Evolutionary conservation across 2,888 invertebrate genomes (phyloP).

Genomic region (Choreutis nemorana): DNA sequence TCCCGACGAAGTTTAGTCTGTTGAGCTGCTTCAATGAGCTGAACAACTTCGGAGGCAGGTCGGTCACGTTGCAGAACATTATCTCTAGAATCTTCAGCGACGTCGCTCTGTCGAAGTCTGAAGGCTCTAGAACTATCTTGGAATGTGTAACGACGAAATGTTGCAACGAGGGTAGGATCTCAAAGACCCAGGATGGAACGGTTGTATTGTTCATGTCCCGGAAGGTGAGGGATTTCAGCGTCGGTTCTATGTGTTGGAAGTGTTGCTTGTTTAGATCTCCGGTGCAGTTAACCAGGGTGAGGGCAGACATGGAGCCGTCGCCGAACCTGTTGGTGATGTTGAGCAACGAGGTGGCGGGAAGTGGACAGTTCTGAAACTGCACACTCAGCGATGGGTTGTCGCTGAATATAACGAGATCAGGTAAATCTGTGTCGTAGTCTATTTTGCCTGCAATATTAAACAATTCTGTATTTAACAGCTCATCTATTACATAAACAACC

Average conservation of each 20-base stretch:
- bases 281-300: constrained; percentile 67
- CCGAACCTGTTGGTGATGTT: constrained; percentile 18
- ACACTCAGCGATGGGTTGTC: neutral
- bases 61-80: constrained; percentile 11
- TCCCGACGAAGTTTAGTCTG: no score
- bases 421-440: no score
- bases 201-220: constrained; percentile 1
- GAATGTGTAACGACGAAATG: constrained; percentile 5
- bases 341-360: constrained; percentile 2
- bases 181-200: constrained; percentile 4
- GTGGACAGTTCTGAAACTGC: constrained; percentile 1
- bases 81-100: constrained; percentile 6
- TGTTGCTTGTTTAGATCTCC: constrained; percentile 65
- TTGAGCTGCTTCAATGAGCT: constrained; percentile 10
- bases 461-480: no score
- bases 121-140: constrained; percentile 2
- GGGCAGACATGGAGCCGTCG: constrained; percentile 66
- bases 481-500: no score
- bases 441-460: no score
- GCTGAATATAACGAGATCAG: no score
- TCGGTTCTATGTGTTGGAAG: constrained; percentile 35
- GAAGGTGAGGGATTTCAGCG: constrained; percentile 5
- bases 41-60: constrained; percentile 9
- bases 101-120: constrained; percentile 1
- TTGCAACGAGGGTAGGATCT: constrained; percentile 5